Evolutionary conservation across 2,797 vertebrate genomes (phyloP), one percentile per base, ranked within the genome.

Genomic region (Sciaenops ocellatus): DNA sequence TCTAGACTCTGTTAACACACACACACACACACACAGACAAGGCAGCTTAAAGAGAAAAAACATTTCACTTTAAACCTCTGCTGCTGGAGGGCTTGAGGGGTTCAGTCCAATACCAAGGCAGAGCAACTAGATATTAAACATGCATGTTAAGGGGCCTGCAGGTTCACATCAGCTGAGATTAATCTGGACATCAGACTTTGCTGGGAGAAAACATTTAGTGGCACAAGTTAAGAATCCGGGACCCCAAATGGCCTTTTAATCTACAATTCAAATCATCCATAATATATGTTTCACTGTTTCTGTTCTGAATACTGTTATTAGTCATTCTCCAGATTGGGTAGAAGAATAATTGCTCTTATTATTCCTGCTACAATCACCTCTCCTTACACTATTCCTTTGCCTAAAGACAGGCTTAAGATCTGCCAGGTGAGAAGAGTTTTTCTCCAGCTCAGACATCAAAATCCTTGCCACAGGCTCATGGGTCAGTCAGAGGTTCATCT

Each of bases 111-210:
- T 41, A 76, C 66, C 30, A 48, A 65, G 59, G 73, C 77, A 78
- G 78, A 80, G 77, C 76, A 46, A 48, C 41, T 74, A 68, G 44
- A 81, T 79, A 91, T 93, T 70, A 92, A 89, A 92, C 79, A 88
- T 91, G 83, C 79, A 92, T 89, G 86, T 34, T 26, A 47, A 63
- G 71, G 34, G 83, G 80, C 86, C 80, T 82, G 76, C 70, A 82
- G 90, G 82, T 90, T 46, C 76, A 75, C 47, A 79, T 79, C 51
- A 81, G 34, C 56, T 57, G 47, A 80, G 72, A 83, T 78, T 78
- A 85, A 54, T 68, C 69, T 64, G 44, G 71, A 42, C 67, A 38
- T 28, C 52, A 73, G 41, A 62, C 47, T 81, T 65, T 61, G 41
- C 71, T 73, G 7, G 66, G 69, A 64, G 56, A 70, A 51, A 69